A percentile compares a stretch with the other conserved stretches of the same genome.
Evolutionary conservation across 2,797 vertebrate genomes (phyloP).

Genomic region (Myripristis murdjan): DNA sequence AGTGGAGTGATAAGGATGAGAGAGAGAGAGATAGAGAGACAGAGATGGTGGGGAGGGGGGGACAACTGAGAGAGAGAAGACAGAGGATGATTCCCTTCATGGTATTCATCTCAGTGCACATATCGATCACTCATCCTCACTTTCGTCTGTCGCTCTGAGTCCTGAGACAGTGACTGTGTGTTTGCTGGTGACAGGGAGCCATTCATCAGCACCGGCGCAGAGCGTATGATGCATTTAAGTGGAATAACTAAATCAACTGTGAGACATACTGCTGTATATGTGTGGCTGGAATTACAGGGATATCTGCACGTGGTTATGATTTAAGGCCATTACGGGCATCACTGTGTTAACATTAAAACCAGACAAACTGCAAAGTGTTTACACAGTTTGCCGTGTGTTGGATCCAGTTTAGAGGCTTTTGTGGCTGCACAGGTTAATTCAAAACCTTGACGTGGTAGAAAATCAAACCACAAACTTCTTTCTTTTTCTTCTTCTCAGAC

Average conservation of each 20-base stretch:
- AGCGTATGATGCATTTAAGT: slow-evolving; percentile 25
- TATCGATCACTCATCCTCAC: slow-evolving; percentile 72
- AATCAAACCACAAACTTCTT: no score
- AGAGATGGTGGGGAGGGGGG: slow-evolving; percentile 37
- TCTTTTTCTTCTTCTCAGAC: no score
- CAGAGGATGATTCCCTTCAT: slow-evolving; percentile 56
- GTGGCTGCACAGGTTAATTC: no score
- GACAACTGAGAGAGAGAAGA: slow-evolving; percentile 25
- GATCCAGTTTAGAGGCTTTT: neutral
- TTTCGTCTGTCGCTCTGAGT: slow-evolving; percentile 51
- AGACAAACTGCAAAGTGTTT: no score
- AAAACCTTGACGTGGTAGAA: no score
- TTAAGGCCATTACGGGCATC: slow-evolving; percentile 46
- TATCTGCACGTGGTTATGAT: slow-evolving; percentile 17
- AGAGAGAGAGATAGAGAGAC: slow-evolving; percentile 37
- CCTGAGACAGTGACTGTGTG: slow-evolving; percentile 7
- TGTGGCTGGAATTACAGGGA: slow-evolving; percentile 24
- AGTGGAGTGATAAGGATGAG: slow-evolving; percentile 63
- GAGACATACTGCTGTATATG: slow-evolving; percentile 7
- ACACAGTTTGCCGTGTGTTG: no score
- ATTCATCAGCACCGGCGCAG: slow-evolving; percentile 37
- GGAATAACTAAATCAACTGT: neutral
- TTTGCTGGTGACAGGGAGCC: slow-evolving; percentile 38
- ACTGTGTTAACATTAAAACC: neutral
- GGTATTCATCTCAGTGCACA: slow-evolving; percentile 64